Evolutionary conservation across 53 echinoderm and acorn worm species (phyloP), one percentile per base, ranked within the genome.

Genomic region (Glandiceps talaboti): DNA sequence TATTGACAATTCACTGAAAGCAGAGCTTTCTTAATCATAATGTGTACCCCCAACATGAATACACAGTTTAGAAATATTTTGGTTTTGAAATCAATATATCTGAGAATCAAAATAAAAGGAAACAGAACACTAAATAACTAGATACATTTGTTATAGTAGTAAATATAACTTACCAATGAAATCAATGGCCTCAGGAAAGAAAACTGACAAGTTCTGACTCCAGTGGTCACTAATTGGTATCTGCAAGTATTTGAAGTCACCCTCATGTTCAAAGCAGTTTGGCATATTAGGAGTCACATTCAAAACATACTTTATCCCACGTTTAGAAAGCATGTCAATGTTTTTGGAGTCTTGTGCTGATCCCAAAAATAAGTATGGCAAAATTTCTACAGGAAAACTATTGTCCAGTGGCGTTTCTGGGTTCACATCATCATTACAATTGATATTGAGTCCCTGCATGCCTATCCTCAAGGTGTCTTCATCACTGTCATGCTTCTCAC

Each of bases 231-330:
- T 78, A 33, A 96, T 88, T 32, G 96, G 92, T 25, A 96, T 96
- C 86, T 96, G 90, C 85, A 93, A 88, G 82, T 96, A 96, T 76
- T 88, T 96, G 31, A 78, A 32, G 72, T 92, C 74, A 30, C 96
- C 96, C 76, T 93, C 85, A 77, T 85, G 86, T 83, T 90, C 96
- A 87, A 96, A 93, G 81, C 87, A 90, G 84, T 96, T 96, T 26
- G 96, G 96, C 86, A 96, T 96, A 85, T 93, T 93, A 76, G 96
- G 96, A 30, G 96, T 96, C 73, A 96, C 96, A 32, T 96, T 96
- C 81, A 96, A 87, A 64, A 96, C 86, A 30, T 91, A 90, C 75
- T 78, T 83, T 31, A 96, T 93, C 74, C 90, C 85, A 76, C 88
- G 86, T 81, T 90, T 86, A 29, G 86, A 88, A 31, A 96, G 79